These are phyloP conservation scores for Orchesella cincta DNA, from an alignment of 1,140 invertebrate species.

Conservation along the genomic window DNA sequence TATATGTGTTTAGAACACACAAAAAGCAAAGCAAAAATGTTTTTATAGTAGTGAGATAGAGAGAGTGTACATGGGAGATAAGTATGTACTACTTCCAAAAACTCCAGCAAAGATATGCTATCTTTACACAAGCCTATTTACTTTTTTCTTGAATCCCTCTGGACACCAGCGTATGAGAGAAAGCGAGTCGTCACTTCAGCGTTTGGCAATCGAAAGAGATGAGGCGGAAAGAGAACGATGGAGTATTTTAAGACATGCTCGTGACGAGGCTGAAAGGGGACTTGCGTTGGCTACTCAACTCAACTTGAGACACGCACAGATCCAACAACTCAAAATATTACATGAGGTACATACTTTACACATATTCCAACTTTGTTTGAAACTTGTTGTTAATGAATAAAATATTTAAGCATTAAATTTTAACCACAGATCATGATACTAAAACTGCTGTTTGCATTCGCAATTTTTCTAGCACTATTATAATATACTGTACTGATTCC, in stretches of 20 bases:
- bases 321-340: conserved; percentile 78
- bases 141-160: no score
- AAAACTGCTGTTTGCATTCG: background rate
- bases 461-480: background rate
- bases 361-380: background rate
- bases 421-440: no score
- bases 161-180: conserved; percentile 75
- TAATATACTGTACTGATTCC: background rate
- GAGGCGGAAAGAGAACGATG: conserved; percentile 85
- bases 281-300: conserved; percentile 81
- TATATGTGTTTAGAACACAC: no score
- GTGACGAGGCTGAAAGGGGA: conserved; percentile 84
- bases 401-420: no score
- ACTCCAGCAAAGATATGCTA: no score
- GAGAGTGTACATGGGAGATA: no score
- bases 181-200: conserved; percentile 70
- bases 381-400: background rate
- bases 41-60: no score
- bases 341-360: conserved; percentile 67
- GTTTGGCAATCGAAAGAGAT: conserved; percentile 74
- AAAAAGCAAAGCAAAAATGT: no score
- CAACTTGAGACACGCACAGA: conserved; percentile 78
- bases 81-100: no score
- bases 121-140: no score
- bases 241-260: conserved; percentile 79